These are phyloP conservation scores for Acridotheres tristis DNA, from an alignment of 2,797 vertebrate species.

Conservation along the genomic window DNA sequence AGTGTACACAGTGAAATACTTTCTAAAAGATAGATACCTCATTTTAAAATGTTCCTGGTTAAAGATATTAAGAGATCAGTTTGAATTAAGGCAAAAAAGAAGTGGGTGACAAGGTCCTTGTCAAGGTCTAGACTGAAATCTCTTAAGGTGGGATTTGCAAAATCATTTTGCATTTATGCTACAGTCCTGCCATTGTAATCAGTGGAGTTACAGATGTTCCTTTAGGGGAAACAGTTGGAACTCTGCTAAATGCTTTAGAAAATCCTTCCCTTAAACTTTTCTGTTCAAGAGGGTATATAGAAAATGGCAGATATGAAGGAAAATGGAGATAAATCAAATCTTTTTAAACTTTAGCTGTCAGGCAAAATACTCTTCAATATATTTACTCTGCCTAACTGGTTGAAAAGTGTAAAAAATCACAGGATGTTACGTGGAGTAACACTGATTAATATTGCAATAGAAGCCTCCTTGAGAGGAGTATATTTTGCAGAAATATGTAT, in stretches of 20 bases:
- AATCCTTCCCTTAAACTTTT: background rate
- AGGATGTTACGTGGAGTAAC: background rate
- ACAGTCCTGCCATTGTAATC: background rate
- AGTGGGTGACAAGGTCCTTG: conserved; percentile 7
- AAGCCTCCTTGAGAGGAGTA: background rate
- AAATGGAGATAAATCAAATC: background rate
- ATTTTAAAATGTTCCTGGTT: background rate
- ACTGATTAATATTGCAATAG: background rate
- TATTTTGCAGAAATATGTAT: background rate
- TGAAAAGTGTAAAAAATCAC: conserved; percentile 13
- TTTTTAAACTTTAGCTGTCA: background rate
- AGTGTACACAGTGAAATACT: background rate
- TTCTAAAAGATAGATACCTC: background rate
- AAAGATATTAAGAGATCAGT: conserved; percentile 1
- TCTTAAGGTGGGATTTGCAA: conserved; percentile 25
- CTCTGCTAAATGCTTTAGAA: conserved; percentile 1
- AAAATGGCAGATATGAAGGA: background rate
- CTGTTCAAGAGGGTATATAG: background rate
- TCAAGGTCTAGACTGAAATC: background rate
- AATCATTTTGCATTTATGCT: background rate
- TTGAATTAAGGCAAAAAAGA: conserved; percentile 31
- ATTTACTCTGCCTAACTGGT: background rate
- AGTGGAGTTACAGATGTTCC: conserved; percentile 13
- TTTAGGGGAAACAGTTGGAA: background rate
- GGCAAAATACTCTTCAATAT: background rate